phyloP scores from a whole-genome alignment of 2,888 invertebrate species.

The Synanthedon tipuliformis region DNA sequence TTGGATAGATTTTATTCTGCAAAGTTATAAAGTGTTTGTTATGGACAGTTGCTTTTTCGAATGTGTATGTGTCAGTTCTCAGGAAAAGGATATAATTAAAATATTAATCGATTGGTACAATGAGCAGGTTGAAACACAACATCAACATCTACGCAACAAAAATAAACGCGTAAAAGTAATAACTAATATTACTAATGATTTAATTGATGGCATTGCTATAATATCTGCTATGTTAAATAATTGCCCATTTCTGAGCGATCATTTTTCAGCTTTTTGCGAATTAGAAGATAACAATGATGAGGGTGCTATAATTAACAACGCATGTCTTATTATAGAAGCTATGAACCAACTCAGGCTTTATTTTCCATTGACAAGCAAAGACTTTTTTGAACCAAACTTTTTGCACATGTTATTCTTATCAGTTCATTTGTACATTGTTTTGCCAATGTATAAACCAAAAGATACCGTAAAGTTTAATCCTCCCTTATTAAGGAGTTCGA shows the following conservation, averaged over 20 bases:
- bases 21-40: conserved; percentile 71
- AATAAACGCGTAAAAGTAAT: conserved; percentile 31
- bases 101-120: conserved; percentile 49
- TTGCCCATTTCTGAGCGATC: conserved; percentile 67
- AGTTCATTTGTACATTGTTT: conserved; percentile 62
- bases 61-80: conserved; percentile 41
- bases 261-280: conserved; percentile 57
- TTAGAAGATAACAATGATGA: conserved; percentile 39
- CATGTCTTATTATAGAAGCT: conserved; percentile 62
- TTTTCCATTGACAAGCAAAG: conserved; percentile 61
- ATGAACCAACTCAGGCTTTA: conserved; percentile 67
- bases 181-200: conserved; percentile 58
- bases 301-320: conserved; percentile 65
- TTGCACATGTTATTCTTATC: conserved; percentile 72
- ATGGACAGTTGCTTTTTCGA: conserved; percentile 61
- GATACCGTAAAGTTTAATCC: conserved; percentile 53
- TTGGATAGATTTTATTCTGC: conserved; percentile 74
- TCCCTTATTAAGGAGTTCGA: conserved; percentile 48
- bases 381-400: conserved; percentile 64
- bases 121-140: conserved; percentile 34
- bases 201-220: conserved; percentile 68
- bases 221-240: conserved; percentile 65
- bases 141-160: conserved; percentile 24
- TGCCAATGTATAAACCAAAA: conserved; percentile 64
- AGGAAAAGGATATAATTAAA: conserved; percentile 37